A percentile compares a stretch with the other conserved stretches of the same genome.
These are phyloP conservation scores for Contarinia nasturtii DNA, from an alignment of 1,140 invertebrate species.

Conservation along the genomic window DNA sequence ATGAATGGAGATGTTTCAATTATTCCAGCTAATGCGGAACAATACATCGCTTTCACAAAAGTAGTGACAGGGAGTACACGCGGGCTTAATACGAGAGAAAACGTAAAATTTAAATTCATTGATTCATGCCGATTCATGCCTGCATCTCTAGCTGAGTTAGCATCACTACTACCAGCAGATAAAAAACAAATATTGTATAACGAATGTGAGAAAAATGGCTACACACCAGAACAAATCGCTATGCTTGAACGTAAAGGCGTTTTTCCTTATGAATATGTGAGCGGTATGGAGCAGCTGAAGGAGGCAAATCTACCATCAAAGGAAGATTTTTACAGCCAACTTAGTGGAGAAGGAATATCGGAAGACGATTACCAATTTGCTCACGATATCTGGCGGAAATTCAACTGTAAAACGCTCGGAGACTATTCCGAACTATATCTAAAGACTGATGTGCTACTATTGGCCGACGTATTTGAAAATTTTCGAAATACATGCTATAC, in stretches of 20 bases:
- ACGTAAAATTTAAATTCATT: slow-evolving; percentile 14
- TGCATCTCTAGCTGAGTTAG: slow-evolving; percentile 8
- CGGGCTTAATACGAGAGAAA: not conserved
- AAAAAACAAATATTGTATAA: no score
- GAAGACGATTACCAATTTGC: slow-evolving; percentile 24
- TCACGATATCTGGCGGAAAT: slow-evolving; percentile 22
- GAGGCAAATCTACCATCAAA: slow-evolving; percentile 13
- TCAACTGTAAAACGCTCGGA: slow-evolving; percentile 19
- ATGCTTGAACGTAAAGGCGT: slow-evolving; percentile 11
- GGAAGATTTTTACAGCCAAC: slow-evolving; percentile 16
- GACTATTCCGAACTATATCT: slow-evolving; percentile 26
- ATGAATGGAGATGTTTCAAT: slow-evolving; percentile 11
- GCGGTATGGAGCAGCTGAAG: slow-evolving; percentile 12
- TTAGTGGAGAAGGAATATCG: slow-evolving; percentile 12
- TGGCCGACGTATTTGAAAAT: slow-evolving; percentile 29
- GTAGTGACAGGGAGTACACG: slow-evolving; percentile 1
- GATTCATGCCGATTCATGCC: slow-evolving; percentile 17
- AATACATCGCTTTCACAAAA: slow-evolving; percentile 12
- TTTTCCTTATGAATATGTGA: slow-evolving; percentile 18
- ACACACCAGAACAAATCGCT: no score
- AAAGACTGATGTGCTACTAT: slow-evolving; percentile 20
- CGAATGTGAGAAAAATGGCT: no score
- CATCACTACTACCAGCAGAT: slow-evolving; percentile 3
- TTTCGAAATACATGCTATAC: slow-evolving; percentile 18
- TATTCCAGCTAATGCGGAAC: slow-evolving; percentile 21